Evolutionary conservation across 2,797 vertebrate species (phyloP), one percentile per base, ranked within the genome.

Genomic region (Florisuga fusca): DNA sequence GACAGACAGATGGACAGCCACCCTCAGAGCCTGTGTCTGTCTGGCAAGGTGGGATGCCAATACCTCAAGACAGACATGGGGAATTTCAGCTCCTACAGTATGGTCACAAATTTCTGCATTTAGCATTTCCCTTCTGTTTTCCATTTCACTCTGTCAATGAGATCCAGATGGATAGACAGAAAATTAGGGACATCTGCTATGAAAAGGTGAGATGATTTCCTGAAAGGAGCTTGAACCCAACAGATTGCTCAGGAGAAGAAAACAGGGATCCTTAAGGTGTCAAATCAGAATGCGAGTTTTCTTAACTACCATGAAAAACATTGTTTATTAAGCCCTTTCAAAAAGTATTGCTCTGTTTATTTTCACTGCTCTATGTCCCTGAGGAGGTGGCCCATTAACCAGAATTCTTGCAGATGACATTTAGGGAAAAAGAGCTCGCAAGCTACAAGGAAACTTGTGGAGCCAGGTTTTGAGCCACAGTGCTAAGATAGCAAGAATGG

Each of bases 371-470:
- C 4, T 19, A 15, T 43, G 9, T n/a, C 20, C 21, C 59, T 0
- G 0, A 87, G 31, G 59, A 78, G 0, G 1, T 43, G 26, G 6
- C 12, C 23, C 17, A 7, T 23, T 54, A 66, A 9, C 16, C 43
- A 87, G 31, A 57, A 33, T 50, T 9, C 21, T 76, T 46, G 19
- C 27, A 83, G 41, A 45, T 34, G 31, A 84, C 8, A 55, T 17
- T 79, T 21, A 27, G 12, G 36, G 31, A 21, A 69, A 80, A 90
- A 41, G 9, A 54, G 7, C 7, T 51, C 31, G 76, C 29, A 66
- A 34, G 12, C 31, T 64, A 29, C 31, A 59, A 36, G 21, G 13
- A 75, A 96, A 46, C 4, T 8, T 59, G 14, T 31, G 25, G 27
- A 72, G 16, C 15, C 36, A 68, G 11, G 27, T 68, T 89, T 71